Conservation (phyloP, 2,113 vertebrate genomes). For the Trogon surrucura region DNA sequence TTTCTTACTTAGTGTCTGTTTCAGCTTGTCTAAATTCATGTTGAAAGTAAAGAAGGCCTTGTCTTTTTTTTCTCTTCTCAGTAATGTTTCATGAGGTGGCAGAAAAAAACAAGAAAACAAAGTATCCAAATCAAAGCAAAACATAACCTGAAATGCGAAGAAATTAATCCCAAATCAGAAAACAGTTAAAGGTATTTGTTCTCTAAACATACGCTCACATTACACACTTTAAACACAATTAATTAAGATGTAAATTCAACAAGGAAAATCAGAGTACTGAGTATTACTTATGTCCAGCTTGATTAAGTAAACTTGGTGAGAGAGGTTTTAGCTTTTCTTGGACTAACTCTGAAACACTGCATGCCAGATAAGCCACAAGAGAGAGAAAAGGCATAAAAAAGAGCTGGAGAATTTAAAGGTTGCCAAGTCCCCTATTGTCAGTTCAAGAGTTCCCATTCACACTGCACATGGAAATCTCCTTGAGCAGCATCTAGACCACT, state of each 20-base stretch:
- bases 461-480: neutral
- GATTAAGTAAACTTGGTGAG: neutral
- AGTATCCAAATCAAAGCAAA: neutral
- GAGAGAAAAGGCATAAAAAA: neutral
- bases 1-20: slow-evolving; percentile 55
- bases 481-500: neutral
- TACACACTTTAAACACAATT: neutral
- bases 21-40: neutral
- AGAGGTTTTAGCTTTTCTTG: neutral
- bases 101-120: neutral
- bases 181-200: neutral
- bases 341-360: neutral
- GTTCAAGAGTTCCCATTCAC: neutral
- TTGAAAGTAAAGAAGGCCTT: neutral
- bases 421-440: neutral
- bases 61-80: neutral
- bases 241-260: slow-evolving; percentile 31
- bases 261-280: neutral
- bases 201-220: neutral
- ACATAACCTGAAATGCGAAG: neutral
- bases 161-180: neutral
- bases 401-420: neutral
- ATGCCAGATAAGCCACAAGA: neutral
- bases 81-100: neutral
- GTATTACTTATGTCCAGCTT: neutral